Conservation (phyloP, 2,888 invertebrate species). For the Stomorhina lunata region DNA sequence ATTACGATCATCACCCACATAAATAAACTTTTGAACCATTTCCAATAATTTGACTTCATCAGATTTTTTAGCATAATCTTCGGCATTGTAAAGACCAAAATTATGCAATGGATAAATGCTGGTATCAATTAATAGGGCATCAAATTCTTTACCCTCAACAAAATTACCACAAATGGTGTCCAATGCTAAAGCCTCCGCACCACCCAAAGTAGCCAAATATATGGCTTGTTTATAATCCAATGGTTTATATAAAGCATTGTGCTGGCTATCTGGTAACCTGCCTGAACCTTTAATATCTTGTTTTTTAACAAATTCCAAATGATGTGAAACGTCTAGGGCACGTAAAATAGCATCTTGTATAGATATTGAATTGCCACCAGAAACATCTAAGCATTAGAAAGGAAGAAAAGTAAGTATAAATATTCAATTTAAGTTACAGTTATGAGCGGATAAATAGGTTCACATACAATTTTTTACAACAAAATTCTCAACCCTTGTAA, state of each 20-base stretch:
- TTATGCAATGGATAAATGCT: slow-evolving; percentile 82
- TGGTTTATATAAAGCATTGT: slow-evolving; percentile 77
- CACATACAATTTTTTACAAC: no score
- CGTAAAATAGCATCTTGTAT: slow-evolving; percentile 88
- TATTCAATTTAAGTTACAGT: no score
- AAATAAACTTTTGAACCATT: slow-evolving; percentile 88
- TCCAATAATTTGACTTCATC: slow-evolving; percentile 81
- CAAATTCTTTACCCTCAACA: slow-evolving; percentile 90
- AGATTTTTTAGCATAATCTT: slow-evolving; percentile 67
- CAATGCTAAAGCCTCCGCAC: slow-evolving; percentile 89
- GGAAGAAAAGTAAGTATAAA: not conserved
- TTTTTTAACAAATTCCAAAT: slow-evolving; percentile 82
- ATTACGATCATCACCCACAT: slow-evolving; percentile 91
- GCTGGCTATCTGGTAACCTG: slow-evolving; percentile 49
- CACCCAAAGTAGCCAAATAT: slow-evolving; percentile 92
- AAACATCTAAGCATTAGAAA: slow-evolving; percentile 84
- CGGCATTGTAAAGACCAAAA: slow-evolving; percentile 74
- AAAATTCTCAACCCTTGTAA: no score
- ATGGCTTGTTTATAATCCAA: slow-evolving; percentile 88
- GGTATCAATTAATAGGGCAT: slow-evolving; percentile 90
- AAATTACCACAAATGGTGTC: slow-evolving; percentile 90
- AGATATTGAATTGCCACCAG: slow-evolving; percentile 89
- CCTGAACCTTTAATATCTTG: slow-evolving; percentile 75
- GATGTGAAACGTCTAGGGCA: slow-evolving; percentile 87
- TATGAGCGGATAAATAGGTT: no score